phyloP scores from a whole-genome alignment of 1,140 invertebrate species.

The Apolygus lucorum region DNA sequence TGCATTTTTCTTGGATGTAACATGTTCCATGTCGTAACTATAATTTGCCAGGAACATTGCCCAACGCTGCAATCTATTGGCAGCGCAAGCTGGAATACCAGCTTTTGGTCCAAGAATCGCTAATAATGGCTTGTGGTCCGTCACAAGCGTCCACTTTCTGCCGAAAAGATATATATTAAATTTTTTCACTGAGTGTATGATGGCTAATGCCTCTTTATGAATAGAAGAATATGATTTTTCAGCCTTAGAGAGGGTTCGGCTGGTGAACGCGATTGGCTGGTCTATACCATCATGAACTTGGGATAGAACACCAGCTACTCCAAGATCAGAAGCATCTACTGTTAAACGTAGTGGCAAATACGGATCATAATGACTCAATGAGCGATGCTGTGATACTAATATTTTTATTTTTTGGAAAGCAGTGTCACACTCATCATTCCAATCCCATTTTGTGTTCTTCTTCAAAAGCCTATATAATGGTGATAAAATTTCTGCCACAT shows the following conservation, averaged over 20 bases:
- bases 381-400: not conserved
- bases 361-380: too few species aligned
- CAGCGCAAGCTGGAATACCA: too few species aligned
- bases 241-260: not conserved
- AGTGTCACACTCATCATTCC: not conserved
- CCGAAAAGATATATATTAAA: not conserved
- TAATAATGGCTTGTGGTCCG: too few species aligned
- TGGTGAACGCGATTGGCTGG: not conserved
- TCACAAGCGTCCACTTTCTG: too few species aligned
- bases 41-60: too few species aligned
- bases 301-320: not conserved
- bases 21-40: too few species aligned
- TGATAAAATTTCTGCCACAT: not conserved
- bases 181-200: not conserved
- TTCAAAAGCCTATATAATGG: not conserved
- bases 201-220: too few species aligned
- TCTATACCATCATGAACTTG: not conserved
- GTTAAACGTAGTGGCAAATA: not conserved
- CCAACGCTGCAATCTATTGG: too few species aligned
- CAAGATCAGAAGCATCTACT: not conserved
- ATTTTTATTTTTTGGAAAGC: not conserved
- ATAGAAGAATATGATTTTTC: too few species aligned
- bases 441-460: not conserved
- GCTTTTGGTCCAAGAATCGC: too few species aligned
- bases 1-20: too few species aligned